Conservation (phyloP, 2,888 invertebrate genomes). For the Heterodera filipjevi region DNA sequence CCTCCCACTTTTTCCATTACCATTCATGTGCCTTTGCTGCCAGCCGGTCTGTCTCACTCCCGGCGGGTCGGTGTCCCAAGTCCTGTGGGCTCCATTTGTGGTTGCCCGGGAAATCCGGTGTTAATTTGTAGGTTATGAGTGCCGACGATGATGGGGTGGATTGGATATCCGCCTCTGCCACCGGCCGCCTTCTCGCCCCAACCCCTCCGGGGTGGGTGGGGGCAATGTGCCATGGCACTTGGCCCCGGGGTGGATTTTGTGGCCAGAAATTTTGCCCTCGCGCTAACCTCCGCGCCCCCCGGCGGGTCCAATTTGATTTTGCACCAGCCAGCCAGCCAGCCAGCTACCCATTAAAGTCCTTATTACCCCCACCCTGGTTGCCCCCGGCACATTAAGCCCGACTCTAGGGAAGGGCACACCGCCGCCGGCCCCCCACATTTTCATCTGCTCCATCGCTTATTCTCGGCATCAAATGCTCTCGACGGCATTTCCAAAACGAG, state of each 20-base stretch:
- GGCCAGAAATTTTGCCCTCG: too few species aligned
- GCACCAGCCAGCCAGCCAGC: not conserved
- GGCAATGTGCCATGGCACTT: not conserved
- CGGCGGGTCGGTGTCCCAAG: too few species aligned
- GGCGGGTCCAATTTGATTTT: not conserved
- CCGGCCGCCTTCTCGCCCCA: not conserved
- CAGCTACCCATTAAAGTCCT: not conserved
- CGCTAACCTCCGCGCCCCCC: too few species aligned
- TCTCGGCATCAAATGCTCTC: too few species aligned
- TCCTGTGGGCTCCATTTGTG: not conserved
- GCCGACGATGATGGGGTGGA: not conserved
- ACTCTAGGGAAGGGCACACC: too few species aligned
- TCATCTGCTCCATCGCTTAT: too few species aligned
- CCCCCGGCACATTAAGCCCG: not conserved
- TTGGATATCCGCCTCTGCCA: not conserved
- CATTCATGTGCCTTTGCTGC: too few species aligned
- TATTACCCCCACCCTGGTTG: not conserved
- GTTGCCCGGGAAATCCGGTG: slow-evolving; percentile 12
- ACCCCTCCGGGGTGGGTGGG: too few species aligned
- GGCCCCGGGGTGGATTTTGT: not conserved
- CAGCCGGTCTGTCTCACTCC: too few species aligned
- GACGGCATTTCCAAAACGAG: too few species aligned
- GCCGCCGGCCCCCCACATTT: too few species aligned
- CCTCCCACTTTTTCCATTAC: too few species aligned
- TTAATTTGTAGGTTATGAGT: slow-evolving; percentile 3